These are phyloP conservation scores for Pituophis catenifer DNA, from an alignment of 2,113 vertebrate species.

Conservation along the genomic window DNA sequence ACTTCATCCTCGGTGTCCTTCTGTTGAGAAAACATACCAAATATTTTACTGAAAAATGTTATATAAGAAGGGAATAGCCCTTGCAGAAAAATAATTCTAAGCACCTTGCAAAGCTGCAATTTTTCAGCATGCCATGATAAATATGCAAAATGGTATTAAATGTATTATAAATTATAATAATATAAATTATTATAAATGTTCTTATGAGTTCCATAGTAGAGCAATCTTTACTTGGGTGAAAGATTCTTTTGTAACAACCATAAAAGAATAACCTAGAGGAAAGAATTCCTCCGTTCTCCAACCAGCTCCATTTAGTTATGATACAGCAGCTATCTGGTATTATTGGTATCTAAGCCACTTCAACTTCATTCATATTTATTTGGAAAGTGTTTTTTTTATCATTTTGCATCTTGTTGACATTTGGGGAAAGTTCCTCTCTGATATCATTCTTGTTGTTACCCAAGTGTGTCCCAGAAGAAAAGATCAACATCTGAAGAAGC, in stretches of 20 bases:
- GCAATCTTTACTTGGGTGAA: not conserved
- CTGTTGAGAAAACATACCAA: constrained; percentile 71
- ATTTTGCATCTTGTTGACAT: not conserved
- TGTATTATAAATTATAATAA: not conserved
- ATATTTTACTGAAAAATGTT: not conserved
- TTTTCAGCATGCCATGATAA: not conserved
- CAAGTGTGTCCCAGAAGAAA: not conserved
- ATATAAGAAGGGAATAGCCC: not conserved
- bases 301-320: not conserved
- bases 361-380: not conserved
- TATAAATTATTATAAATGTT: not conserved
- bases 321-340: not conserved
- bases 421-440: not conserved
- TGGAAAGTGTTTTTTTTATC: not conserved
- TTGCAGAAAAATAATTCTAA: not conserved
- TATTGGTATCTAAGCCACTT: not conserved
- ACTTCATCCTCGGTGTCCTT: constrained; percentile 97
- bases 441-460: not conserved
- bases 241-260: not conserved
- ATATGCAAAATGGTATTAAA: not conserved
- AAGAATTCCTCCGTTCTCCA: not conserved
- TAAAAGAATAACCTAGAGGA: not conserved
- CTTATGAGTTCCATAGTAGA: not conserved
- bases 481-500: not conserved
- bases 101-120: not conserved